Percentiles rank a stretch among this genome's conserved stretches.
Conservation (phyloP, 2,797 vertebrate species). For the Ctenopoma kingsleyae region DNA sequence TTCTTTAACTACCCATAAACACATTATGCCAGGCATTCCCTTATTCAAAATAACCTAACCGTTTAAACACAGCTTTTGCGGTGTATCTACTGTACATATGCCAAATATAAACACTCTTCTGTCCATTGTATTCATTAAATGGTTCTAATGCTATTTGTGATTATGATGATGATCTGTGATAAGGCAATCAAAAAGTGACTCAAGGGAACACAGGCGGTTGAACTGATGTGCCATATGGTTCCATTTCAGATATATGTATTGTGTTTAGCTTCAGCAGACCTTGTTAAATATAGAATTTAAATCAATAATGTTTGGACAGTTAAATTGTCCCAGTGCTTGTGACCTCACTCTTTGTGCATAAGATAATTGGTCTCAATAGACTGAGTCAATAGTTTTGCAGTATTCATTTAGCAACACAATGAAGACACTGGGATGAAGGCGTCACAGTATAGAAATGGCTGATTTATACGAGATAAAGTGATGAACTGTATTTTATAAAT, state of each 20-base stretch:
- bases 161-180: conserved; percentile 12
- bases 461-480: background rate
- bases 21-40: background rate
- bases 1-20: background rate
- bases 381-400: conserved; percentile 5
- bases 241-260: conserved; percentile 27
- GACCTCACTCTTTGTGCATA: conserved; percentile 6
- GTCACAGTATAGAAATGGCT: background rate
- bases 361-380: conserved; percentile 40
- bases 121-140: conserved; percentile 15
- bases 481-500: conserved; percentile 2
- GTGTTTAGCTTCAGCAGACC: conserved; percentile 36
- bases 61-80: conserved; percentile 45
- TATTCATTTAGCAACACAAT: conserved; percentile 5
- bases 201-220: conserved; percentile 45
- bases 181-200: conserved; percentile 31
- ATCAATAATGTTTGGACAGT: conserved; percentile 48
- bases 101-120: conserved; percentile 31
- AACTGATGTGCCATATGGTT: conserved; percentile 48
- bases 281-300: conserved; percentile 40
- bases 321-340: conserved; percentile 38
- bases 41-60: conserved; percentile 30
- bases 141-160: conserved; percentile 1
- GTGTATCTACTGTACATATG: conserved; percentile 18
- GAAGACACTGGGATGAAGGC: background rate